Evolutionary conservation across 2,797 vertebrate genomes (phyloP).

Genomic region (Hoplostethus mediterraneus): DNA sequence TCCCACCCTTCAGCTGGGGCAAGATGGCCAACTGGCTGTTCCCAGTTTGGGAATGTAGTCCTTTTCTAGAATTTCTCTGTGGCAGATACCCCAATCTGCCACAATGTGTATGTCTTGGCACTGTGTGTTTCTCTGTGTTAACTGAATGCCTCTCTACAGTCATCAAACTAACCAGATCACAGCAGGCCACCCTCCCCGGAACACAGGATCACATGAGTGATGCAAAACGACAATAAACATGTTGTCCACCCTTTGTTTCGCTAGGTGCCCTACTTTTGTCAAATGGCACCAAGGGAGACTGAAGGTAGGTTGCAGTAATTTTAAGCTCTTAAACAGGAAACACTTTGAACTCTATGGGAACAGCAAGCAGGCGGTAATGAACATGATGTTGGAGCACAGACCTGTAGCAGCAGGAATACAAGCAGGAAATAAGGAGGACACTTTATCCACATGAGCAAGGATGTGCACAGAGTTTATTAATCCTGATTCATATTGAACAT

Average conservation of each 20-base stretch:
- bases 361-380: conserved; percentile 82
- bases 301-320: conserved; percentile 67
- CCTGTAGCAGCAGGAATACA: conserved; percentile 75
- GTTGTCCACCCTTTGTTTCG: conserved; percentile 70
- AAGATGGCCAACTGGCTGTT: no score
- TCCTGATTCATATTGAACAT: conserved; percentile 40
- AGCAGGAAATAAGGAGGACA: conserved; percentile 58
- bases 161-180: conserved; percentile 64
- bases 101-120: conserved; percentile 8
- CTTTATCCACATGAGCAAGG: conserved; percentile 51
- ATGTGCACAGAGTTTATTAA: conserved; percentile 55
- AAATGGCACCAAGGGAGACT: conserved; percentile 64
- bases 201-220: conserved; percentile 57
- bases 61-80: no score
- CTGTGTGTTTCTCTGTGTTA: conserved; percentile 37
- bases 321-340: conserved; percentile 64
- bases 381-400: conserved; percentile 73
- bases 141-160: conserved; percentile 43
- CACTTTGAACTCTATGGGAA: conserved; percentile 74
- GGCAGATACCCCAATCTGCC: no score
- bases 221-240: conserved; percentile 70
- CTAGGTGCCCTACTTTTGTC: conserved; percentile 72
- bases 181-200: conserved; percentile 49
- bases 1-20: no score
- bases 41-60: no score